Evolutionary conservation across 2,888 invertebrate genomes (phyloP).

Genomic region (Crocallis elinguaria): DNA sequence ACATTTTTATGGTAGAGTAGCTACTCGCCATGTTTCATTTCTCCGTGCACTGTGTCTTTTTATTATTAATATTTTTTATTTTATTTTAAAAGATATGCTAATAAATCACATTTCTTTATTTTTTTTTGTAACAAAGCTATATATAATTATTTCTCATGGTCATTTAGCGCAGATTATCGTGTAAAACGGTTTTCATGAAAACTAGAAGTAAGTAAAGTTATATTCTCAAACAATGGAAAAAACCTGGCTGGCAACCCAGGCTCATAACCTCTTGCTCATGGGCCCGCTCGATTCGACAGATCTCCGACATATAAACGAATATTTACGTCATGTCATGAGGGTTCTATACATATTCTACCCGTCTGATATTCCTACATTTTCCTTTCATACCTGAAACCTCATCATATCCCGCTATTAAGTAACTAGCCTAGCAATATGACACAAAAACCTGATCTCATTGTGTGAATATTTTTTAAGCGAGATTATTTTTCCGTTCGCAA

Average conservation of each 20-base stretch:
- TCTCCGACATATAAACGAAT: slow-evolving; percentile 55
- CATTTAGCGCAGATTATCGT: no score
- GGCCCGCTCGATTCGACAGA: slow-evolving; percentile 67
- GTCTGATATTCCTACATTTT: slow-evolving; percentile 14
- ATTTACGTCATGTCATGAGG: slow-evolving; percentile 55
- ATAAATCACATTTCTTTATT: no score
- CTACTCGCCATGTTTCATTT: no score
- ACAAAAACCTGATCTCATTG: slow-evolving; percentile 4
- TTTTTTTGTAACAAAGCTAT: no score
- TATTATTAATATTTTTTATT: no score
- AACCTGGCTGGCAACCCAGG: slow-evolving; percentile 53
- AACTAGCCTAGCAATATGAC: not conserved
- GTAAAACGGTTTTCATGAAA: no score
- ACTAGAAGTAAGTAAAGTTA: not conserved
- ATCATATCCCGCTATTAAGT: slow-evolving; percentile 23
- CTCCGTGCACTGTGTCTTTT: no score
- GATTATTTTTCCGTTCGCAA: slow-evolving; percentile 44
- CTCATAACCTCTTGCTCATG: slow-evolving; percentile 72
- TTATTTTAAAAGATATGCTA: no score
- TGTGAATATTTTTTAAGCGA: slow-evolving; percentile 14
- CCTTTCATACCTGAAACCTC: slow-evolving; percentile 20
- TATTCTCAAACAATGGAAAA: slow-evolving; percentile 34
- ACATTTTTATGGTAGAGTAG: no score
- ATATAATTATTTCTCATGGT: no score
- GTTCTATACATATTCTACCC: slow-evolving; percentile 40